Conservation (phyloP, 1,140 invertebrate species). For the Steinernema khuongi region DNA sequence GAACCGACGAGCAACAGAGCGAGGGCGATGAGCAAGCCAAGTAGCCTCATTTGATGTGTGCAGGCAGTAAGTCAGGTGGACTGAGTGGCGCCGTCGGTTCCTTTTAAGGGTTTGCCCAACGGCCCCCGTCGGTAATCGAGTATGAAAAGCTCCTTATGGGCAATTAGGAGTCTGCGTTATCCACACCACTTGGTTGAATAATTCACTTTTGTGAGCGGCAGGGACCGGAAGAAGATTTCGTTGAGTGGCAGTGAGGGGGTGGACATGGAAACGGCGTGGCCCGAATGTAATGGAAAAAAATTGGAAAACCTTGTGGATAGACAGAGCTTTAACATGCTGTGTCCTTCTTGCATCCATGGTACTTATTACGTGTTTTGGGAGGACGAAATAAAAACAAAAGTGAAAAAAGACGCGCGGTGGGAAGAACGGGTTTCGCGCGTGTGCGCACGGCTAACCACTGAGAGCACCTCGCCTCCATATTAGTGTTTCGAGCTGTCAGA, state of each 20-base stretch:
- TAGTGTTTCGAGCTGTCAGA: conserved; percentile 16
- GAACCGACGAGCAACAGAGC: neutral
- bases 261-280: neutral
- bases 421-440: conserved; percentile 11
- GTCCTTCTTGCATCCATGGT: neutral
- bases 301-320: neutral
- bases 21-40: conserved; percentile 3
- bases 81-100: neutral
- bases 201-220: neutral
- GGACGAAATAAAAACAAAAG: conserved; percentile 14
- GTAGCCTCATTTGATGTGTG: conserved; percentile 10
- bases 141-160: conserved; percentile 2
- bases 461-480: conserved; percentile 14
- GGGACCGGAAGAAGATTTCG: conserved; percentile 3
- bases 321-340: neutral
- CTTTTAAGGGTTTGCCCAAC: neutral
- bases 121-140: neutral
- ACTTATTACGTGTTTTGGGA: conserved; percentile 12
- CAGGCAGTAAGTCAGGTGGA: conserved; percentile 4
- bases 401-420: conserved; percentile 14
- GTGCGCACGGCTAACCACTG: conserved; percentile 14
- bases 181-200: neutral
- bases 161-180: conserved; percentile 3
- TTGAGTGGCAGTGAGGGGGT: neutral
- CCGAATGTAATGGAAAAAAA: neutral